Percentiles rank a stretch among this genome's conserved stretches.
Evolutionary conservation across 2,113 vertebrate genomes (phyloP).

Genomic region (Pollachius pollachius): DNA sequence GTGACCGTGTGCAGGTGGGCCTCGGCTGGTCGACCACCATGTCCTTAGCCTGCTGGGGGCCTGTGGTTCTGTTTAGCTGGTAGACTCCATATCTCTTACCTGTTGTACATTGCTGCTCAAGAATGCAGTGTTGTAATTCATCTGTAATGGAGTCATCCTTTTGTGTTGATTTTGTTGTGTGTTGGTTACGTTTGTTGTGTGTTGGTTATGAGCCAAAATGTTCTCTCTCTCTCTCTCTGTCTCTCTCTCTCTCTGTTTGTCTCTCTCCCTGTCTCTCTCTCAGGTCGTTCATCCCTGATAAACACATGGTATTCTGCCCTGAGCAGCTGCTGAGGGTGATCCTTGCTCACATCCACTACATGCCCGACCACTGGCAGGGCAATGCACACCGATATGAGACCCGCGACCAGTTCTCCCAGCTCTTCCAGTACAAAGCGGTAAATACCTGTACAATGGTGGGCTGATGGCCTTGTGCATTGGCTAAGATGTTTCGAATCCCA

Average conservation of each 20-base stretch:
- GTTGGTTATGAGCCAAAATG: too few relatives aligned
- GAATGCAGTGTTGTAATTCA: neutral
- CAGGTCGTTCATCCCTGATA: slow-evolving; percentile 97
- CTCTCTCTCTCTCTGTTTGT: neutral
- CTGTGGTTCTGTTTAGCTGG: neutral
- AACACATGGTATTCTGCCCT: slow-evolving; percentile 96
- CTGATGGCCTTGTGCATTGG: too few relatives aligned
- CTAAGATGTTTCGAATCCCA: too few relatives aligned
- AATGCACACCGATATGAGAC: slow-evolving; percentile 96
- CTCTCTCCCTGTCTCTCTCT: neutral
- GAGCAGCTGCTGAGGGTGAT: slow-evolving; percentile 96
- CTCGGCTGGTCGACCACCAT: neutral
- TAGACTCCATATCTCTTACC: neutral
- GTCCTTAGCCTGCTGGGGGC: neutral
- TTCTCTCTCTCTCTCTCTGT: neutral
- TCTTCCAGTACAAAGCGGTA: slow-evolving; percentile 99
- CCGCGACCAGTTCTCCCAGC: slow-evolving; percentile 94
- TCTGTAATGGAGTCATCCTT: neutral
- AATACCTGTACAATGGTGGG: slow-evolving; percentile 52
- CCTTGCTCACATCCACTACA: slow-evolving; percentile 97
- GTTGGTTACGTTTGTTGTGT: too few relatives aligned
- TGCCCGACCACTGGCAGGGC: slow-evolving; percentile 99
- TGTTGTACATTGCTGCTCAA: too few relatives aligned
- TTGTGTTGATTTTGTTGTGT: neutral
- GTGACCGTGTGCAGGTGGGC: slow-evolving; percentile 93